Base-by-base conservation (phyloP, 1,140 invertebrate species). In the Eriocheir sinensis region DNA sequence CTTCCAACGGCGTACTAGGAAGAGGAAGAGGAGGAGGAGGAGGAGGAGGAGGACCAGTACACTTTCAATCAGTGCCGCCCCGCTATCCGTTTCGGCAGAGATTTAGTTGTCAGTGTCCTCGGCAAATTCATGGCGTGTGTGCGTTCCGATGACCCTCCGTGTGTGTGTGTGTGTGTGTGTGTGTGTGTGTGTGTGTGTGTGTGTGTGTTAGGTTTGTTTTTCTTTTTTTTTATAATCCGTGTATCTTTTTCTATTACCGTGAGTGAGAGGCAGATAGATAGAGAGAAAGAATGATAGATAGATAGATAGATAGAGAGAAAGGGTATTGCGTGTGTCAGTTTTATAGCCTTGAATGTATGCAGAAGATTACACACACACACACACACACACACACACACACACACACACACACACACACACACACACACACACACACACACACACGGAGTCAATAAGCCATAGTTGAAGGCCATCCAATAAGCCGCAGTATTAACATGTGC, bases 311-410 rank as follows among this genome's bases (percentile, higher is more conserved):
- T 9, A 60, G 53, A 60, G 53, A 60, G 53, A 60, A 21, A 60
- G 53, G 27, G 53, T 72, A 72, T 72, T n/a, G 60, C n/a, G 6
- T n/a, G 21, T n/a, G 6, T n/a, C 6, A 72, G 2, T 27, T 72
- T 27, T 72, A 72, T n/a, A n/a, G 27, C 27, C 60, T 8, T 72
- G 21, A 72, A n/a, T 72, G 60, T 72, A 72, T 72, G n/a, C 60
- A 72, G 27, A 21, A 72, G 9, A 72, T 72, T 4, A n/a, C 21
- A n/a, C 60, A 72, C 60, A 21, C 60, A 72, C 60, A 72, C 60
- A 72, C 60, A 72, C 60, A 72, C 60, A 72, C 60, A 72, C 60
- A 72, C 60, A 72, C 60, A 72, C 60, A 72, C 60, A 72, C 60
- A 72, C 60, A 72, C 60, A 72, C 60, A 72, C 27, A 72, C 60